These are phyloP conservation scores for Lathronympha strigana DNA, from an alignment of 2,888 invertebrate species.

Conservation along the genomic window DNA sequence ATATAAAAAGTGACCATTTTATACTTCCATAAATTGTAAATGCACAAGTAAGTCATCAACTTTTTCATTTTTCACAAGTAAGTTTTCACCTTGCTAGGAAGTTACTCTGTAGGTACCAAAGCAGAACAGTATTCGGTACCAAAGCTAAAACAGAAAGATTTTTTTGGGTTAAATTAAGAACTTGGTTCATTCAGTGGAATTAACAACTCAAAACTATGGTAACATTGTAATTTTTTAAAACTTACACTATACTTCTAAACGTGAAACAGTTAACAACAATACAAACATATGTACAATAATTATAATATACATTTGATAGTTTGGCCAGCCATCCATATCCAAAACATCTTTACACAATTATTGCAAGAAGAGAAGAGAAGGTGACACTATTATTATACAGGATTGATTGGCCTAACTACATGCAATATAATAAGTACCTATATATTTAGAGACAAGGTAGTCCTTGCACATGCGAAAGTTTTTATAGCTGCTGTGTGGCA, in stretches of 20 bases:
- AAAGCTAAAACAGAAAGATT: not conserved
- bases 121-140: too few species aligned
- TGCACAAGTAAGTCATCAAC: too few species aligned
- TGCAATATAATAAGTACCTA: not conserved
- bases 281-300: constrained; percentile 11
- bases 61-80: too few species aligned
- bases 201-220: not conserved
- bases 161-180: not conserved
- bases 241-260: not conserved
- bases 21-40: too few species aligned
- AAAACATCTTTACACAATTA: too few species aligned
- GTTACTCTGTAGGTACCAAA: too few species aligned
- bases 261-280: constrained; percentile 14
- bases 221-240: not conserved
- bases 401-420: not conserved
- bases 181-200: not conserved
- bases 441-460: not conserved
- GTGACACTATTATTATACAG: too few species aligned
- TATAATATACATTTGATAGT: not conserved
- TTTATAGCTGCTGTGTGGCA: not conserved
- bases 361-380: too few species aligned
- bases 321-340: not conserved
- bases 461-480: not conserved
- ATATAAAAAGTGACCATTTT: too few species aligned
- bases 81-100: too few species aligned